These are phyloP conservation scores for Anarrhichthys ocellatus DNA, from an alignment of 2,113 vertebrate species.

Conservation along the genomic window DNA sequence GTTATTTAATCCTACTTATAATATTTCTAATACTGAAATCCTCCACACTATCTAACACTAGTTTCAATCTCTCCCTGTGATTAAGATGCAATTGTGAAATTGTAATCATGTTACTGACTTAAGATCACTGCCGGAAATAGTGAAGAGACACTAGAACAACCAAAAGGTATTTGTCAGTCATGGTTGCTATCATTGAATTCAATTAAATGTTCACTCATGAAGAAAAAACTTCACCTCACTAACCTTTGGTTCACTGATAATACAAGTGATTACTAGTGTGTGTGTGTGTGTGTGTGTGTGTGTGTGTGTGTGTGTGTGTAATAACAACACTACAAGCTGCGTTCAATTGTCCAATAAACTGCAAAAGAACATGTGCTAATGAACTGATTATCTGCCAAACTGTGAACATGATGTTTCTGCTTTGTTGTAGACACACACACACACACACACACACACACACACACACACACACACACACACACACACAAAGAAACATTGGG, in stretches of 20 bases:
- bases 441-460: neutral
- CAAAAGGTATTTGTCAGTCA: neutral
- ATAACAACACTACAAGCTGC: neutral
- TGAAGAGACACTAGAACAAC: neutral
- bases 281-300: neutral
- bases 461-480: no score
- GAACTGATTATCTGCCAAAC: neutral
- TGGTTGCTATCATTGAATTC: neutral
- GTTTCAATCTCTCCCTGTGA: neutral
- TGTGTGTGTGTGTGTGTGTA: neutral
- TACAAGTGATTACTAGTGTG: neutral
- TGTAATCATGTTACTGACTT: neutral
- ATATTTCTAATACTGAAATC: no score
- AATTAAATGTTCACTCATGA: neutral
- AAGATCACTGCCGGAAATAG: neutral
- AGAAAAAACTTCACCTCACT: neutral
- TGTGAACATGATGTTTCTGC: no score
- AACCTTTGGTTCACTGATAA: conserved; percentile 43
- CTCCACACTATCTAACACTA: neutral
- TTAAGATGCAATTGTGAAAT: neutral
- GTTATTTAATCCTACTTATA: no score
- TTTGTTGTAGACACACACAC: neutral
- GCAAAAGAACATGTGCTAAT: neutral
- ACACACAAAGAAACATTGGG: no score
- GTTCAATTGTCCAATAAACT: neutral